Evolutionary conservation across 2,888 invertebrate species (phyloP).

Genomic region (Drosophila paranaensis): DNA sequence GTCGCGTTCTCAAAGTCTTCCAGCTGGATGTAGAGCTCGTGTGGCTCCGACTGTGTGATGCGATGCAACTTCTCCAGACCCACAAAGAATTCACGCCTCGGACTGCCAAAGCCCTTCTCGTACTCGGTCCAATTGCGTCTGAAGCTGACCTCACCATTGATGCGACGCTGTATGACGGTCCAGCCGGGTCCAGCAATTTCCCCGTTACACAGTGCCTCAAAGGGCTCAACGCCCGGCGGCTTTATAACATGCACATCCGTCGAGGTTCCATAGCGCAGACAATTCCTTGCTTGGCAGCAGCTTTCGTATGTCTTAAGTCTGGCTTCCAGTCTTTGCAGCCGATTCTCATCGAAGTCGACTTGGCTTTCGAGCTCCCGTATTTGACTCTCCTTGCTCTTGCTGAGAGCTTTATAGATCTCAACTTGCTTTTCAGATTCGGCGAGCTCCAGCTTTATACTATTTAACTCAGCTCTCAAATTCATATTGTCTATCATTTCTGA

Average conservation of each 20-base stretch:
- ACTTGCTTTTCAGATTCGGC: neutral
- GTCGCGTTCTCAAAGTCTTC: constrained; percentile 6
- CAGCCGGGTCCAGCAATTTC: constrained; percentile 20
- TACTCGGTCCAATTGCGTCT: constrained; percentile 15
- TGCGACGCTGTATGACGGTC: constrained; percentile 25
- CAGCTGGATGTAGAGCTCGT: constrained; percentile 31
- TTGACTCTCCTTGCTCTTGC: neutral
- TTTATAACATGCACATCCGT: neutral
- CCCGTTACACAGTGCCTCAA: constrained; percentile 7
- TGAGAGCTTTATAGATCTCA: neutral
- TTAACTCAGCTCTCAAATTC: neutral
- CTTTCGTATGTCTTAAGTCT: neutral
- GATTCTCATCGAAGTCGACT: neutral
- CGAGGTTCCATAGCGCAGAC: neutral
- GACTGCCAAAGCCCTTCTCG: constrained; percentile 12
- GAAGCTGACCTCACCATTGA: constrained; percentile 14
- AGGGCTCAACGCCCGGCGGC: neutral
- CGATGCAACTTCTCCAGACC: constrained; percentile 15
- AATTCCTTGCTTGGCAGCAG: neutral
- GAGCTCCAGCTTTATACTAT: neutral
- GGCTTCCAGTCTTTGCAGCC: neutral
- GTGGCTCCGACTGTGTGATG: constrained; percentile 2
- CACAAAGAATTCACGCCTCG: constrained; percentile 9
- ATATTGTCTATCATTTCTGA: neutral
- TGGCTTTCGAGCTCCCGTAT: neutral